Percentiles rank a stretch among this genome's conserved stretches.
Evolutionary conservation across 2,113 vertebrate species (phyloP).

Genomic region (Lagopus leucura): DNA sequence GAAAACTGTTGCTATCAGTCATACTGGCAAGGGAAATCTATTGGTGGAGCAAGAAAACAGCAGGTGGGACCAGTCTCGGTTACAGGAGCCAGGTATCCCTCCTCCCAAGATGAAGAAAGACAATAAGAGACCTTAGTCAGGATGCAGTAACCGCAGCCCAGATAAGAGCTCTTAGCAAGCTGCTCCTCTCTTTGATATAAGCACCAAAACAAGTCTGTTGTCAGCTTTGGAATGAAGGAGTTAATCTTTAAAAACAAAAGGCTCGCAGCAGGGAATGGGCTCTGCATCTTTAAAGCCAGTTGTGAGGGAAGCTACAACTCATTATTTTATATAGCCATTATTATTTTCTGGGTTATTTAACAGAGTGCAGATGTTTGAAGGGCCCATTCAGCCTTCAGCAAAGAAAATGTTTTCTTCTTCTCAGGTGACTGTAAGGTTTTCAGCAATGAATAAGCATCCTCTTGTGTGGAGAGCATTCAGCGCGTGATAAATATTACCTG

Average conservation of each 20-base stretch:
- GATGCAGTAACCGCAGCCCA: not conserved
- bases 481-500: not conserved
- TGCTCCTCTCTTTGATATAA: not conserved
- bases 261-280: not conserved
- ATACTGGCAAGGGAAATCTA: not conserved
- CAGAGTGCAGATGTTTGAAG: not conserved
- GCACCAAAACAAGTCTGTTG: not conserved
- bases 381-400: not conserved
- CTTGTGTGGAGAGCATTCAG: not conserved
- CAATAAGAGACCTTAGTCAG: not conserved
- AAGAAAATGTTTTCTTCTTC: not conserved
- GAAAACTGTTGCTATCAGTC: not conserved
- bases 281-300: slow-evolving; percentile 1
- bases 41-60: not conserved
- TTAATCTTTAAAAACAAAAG: not conserved
- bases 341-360: slow-evolving; percentile 27
- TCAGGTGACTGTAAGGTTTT: not conserved
- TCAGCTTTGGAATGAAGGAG: not conserved
- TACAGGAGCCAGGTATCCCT: not conserved
- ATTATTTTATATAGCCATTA: slow-evolving; percentile 27
- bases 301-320: slow-evolving; percentile 8
- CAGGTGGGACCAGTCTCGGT: not conserved
- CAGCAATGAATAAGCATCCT: not conserved
- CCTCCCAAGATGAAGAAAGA: not conserved
- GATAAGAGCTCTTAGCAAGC: not conserved